Conservation (phyloP, 2,113 vertebrate species). For the Ophthalmolycus amberensis region DNA sequence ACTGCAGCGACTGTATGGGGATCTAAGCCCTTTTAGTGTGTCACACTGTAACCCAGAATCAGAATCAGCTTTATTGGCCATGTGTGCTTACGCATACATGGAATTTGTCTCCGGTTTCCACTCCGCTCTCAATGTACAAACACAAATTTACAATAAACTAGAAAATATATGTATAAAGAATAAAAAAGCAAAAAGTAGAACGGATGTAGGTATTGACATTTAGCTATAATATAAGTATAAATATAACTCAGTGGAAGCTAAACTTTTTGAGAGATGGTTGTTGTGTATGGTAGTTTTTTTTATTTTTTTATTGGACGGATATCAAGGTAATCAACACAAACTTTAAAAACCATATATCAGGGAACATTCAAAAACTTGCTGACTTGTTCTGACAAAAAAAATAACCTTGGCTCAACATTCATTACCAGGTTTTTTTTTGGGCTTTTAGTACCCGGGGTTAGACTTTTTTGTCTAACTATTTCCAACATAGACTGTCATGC, state of each 20-base stretch:
- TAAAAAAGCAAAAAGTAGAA: no score
- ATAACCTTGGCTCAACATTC: neutral
- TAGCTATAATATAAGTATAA: no score
- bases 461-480: no score
- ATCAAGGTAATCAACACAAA: neutral
- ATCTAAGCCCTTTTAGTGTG: conserved; percentile 31
- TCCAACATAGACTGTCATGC: no score
- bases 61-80: no score
- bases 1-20: neutral
- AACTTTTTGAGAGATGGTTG: neutral
- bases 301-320: neutral
- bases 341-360: neutral
- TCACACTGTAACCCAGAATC: conserved; percentile 1
- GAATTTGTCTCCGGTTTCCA: no score
- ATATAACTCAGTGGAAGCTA: neutral
- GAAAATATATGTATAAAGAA: no score
- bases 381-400: neutral
- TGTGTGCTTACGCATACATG: no score
- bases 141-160: no score
- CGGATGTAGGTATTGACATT: no score
- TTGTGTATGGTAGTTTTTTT: neutral
- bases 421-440: neutral
- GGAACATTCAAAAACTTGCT: neutral
- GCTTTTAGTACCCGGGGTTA: neutral
- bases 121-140: no score